Conservation (phyloP, 2,113 vertebrate genomes). For the Ageneiosus marmoratus region DNA sequence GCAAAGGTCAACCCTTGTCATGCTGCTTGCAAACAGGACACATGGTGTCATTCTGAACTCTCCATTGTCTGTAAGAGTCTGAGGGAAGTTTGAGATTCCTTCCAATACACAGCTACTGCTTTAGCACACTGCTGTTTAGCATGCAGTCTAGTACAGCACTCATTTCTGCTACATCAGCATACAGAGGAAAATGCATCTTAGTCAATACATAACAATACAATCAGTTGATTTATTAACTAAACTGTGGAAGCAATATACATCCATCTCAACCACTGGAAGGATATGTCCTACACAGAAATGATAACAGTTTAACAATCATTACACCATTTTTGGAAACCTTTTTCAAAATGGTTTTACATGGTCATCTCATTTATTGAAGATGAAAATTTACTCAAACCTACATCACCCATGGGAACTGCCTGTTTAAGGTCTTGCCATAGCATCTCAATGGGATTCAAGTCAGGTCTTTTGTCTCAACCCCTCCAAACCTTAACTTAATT, state of each 20-base stretch:
- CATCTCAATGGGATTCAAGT: no score
- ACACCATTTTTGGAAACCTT: no score
- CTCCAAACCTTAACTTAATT: no score
- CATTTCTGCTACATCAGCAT: not conserved
- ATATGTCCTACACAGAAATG: not conserved
- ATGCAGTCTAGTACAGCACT: not conserved
- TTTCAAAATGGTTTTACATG: no score
- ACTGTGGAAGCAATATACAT: not conserved
- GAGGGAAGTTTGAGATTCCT: not conserved
- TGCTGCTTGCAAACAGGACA: constrained; percentile 1
- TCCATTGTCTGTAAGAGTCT: not conserved
- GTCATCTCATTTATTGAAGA: no score
- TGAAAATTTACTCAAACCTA: no score
- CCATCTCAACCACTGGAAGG: not conserved
- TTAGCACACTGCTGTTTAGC: not conserved
- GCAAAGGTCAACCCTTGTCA: not conserved
- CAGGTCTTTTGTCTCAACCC: no score
- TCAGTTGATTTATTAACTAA: not conserved
- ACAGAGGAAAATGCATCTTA: not conserved
- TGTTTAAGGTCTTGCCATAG: no score
- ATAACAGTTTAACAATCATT: not conserved
- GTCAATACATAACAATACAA: not conserved
- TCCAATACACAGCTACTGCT: not conserved
- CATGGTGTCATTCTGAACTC: not conserved
- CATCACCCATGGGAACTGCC: no score